These are phyloP conservation scores for Calycopis cecrops DNA, from an alignment of 1,140 invertebrate species.

Conservation along the genomic window DNA sequence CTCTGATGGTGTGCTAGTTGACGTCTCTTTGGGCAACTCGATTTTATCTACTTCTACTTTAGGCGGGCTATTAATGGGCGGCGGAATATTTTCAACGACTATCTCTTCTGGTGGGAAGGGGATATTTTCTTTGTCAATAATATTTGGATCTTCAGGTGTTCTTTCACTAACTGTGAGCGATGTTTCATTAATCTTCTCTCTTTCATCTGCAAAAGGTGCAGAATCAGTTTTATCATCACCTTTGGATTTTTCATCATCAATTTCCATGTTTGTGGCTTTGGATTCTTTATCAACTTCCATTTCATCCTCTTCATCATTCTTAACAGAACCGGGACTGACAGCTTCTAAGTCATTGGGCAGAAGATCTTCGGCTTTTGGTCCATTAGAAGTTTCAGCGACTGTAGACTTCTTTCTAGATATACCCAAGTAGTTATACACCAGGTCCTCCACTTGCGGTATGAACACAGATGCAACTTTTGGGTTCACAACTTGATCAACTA, in stretches of 20 bases:
- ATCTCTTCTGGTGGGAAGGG: constrained; percentile 58
- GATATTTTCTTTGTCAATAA: constrained; percentile 43
- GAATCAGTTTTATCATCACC: constrained; percentile 80
- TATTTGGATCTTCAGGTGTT: constrained; percentile 67
- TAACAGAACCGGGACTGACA: constrained; percentile 85
- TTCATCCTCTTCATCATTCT: constrained; percentile 66
- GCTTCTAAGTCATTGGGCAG: constrained; percentile 85
- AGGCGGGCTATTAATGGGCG: constrained; percentile 49
- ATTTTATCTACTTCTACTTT: constrained; percentile 54
- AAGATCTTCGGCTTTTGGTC: constrained; percentile 70
- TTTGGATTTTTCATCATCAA: constrained; percentile 69
- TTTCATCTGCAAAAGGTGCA: constrained; percentile 55
- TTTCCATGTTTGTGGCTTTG: constrained; percentile 43
- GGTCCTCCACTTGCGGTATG: constrained; percentile 92
- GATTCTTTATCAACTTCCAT: constrained; percentile 50
- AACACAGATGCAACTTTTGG: constrained; percentile 92
- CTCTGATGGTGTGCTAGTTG: constrained; percentile 53
- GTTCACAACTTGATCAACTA: constrained; percentile 96
- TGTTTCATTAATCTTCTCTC: constrained; percentile 50
- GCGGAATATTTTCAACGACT: constrained; percentile 56
- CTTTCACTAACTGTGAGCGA: constrained; percentile 74
- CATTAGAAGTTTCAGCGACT: constrained; percentile 48
- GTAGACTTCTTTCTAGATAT: constrained; percentile 70
- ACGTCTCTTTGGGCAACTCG: constrained; percentile 49
- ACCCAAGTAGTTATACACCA: constrained; percentile 91